A percentile compares a stretch with the other conserved stretches of the same genome.
These are phyloP conservation scores for Escarpia spicata DNA, from an alignment of 2,888 invertebrate genomes.

Conservation along the genomic window DNA sequence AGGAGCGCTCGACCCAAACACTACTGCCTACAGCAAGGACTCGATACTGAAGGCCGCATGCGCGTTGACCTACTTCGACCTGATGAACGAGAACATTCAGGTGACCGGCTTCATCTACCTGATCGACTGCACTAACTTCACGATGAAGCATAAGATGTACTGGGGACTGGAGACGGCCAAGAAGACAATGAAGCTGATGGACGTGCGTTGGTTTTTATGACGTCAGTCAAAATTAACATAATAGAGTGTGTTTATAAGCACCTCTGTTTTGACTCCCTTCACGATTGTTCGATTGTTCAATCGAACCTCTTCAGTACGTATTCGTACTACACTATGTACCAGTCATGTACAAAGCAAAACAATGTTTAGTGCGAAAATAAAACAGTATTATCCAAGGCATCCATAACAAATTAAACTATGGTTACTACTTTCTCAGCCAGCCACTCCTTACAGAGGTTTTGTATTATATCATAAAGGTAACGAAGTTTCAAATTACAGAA, in stretches of 20 bases:
- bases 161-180: slow-evolving; percentile 28
- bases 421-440: no score
- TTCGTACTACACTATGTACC: no score
- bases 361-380: no score
- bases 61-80: slow-evolving; percentile 21
- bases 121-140: slow-evolving; percentile 30
- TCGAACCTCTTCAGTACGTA: no score
- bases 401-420: no score
- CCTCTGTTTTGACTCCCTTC: no score
- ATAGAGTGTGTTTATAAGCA: not conserved
- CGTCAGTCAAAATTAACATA: not conserved
- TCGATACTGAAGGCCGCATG: slow-evolving; percentile 27
- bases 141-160: slow-evolving; percentile 23
- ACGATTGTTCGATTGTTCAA: no score
- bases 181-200: slow-evolving; percentile 27
- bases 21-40: slow-evolving; percentile 9
- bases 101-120: slow-evolving; percentile 31
- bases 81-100: slow-evolving; percentile 28
- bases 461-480: no score
- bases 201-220: slow-evolving; percentile 20
- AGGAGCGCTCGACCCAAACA: slow-evolving; percentile 20
- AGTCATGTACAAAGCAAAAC: no score
- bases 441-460: no score
- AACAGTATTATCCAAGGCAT: no score
- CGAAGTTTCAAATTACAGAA: no score